A percentile compares a stretch with the other conserved stretches of the same genome.
Evolutionary conservation across 2,113 vertebrate species (phyloP).

Genomic region (Procavia capensis): DNA sequence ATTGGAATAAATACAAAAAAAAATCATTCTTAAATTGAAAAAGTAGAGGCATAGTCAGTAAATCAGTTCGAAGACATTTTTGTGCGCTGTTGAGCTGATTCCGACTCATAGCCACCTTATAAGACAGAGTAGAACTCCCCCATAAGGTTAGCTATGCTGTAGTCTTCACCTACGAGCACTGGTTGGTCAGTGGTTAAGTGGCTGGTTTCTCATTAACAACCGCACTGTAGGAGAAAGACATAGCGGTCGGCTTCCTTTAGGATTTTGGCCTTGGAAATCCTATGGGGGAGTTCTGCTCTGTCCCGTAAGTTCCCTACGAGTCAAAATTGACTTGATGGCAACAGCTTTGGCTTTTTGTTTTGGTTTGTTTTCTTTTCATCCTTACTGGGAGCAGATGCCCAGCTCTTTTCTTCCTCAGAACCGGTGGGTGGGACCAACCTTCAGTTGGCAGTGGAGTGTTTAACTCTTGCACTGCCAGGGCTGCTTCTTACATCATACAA

Average conservation of each 20-base stretch:
- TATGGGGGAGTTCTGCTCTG: too few species aligned
- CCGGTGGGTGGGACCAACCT: background rate
- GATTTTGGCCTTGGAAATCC: background rate
- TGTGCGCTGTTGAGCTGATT: background rate
- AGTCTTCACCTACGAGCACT: background rate
- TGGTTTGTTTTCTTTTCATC: too few species aligned
- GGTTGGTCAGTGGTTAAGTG: background rate
- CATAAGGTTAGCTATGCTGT: background rate
- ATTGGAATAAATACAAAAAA: constrained; percentile 9
- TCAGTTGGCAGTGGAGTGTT: background rate
- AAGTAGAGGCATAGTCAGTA: background rate
- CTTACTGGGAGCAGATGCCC: background rate
- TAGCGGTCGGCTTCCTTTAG: background rate
- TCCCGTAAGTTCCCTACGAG: background rate
- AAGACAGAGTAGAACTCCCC: background rate
- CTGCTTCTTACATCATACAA: background rate
- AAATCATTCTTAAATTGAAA: constrained; percentile 45
- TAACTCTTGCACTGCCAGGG: background rate
- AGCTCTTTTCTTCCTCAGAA: background rate
- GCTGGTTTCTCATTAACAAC: background rate
- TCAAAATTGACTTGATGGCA: background rate
- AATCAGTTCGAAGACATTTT: background rate
- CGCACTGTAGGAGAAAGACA: background rate
- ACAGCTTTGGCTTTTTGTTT: background rate
- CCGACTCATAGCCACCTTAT: background rate